Evolutionary conservation across 2,113 vertebrate genomes (phyloP), one percentile per base, ranked within the genome.

Genomic region (Colius striatus): DNA sequence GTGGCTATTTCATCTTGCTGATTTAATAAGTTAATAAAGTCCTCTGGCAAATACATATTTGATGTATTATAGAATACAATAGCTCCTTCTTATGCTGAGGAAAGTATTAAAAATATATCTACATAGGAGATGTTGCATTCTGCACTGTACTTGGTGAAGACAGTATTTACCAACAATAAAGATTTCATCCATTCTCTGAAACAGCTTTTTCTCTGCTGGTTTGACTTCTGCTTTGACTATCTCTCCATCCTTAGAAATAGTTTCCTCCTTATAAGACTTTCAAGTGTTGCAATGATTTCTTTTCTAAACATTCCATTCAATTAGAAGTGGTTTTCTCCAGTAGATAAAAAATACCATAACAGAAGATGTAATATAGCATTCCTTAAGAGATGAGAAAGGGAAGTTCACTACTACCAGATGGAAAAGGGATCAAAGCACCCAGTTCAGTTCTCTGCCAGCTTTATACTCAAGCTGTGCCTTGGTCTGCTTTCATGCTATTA

Each of bases 11-110:
- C 55, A 94, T 97, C 95, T 96, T 94, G 50, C 92, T 97, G 96
- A 97, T 97, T 97, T 96, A 97, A 72, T 94, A 97, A 92, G 94
- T 96, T 97, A 96, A 97, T 97, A 97, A 97, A 97, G 87, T 86
- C 90, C 38, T 13, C 34, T 93, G 55, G 87, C 89, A 95, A 97
- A 92, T 78, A 87, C 92, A 58, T 86, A 92, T 30, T 81, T 95
- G 91, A 97, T 88, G 23, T 53, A 95, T 29, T 84, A 83, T 26
- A 36, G 79, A 83, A 84, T 43, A 89, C 63, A 94, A 78, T 26
- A 58, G 62, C 86, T 90, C n/a, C 70, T 93, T 84, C 71, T 80
- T 73, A 74, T 60, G 58, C 84, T 89, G 87, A 96, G 73, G 80
- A 89, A 91, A 84, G 57, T 41, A 96, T 82, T 93, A 62, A 58